Evolutionary conservation across 2,113 vertebrate species (phyloP).

Genomic region (Emberiza fucata): DNA sequence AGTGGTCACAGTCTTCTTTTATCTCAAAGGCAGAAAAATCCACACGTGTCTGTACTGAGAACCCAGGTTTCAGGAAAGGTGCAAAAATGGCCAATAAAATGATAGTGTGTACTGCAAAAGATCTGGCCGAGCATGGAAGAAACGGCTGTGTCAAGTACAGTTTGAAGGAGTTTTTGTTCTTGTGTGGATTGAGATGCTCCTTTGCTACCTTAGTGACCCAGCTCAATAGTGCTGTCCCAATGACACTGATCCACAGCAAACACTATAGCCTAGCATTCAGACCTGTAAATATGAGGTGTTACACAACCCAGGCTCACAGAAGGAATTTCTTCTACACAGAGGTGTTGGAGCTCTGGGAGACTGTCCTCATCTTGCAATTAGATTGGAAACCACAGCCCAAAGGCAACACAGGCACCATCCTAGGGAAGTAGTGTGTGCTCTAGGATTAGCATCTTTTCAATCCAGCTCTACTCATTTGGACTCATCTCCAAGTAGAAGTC

Average conservation of each 20-base stretch:
- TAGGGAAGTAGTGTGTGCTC: background rate
- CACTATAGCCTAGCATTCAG: background rate
- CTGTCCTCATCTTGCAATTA: background rate
- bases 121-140: background rate
- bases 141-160: background rate
- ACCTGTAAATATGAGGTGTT: background rate
- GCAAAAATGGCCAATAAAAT: background rate
- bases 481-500: background rate
- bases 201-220: background rate
- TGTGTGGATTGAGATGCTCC: background rate
- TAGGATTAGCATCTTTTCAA: background rate
- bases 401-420: background rate
- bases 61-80: background rate
- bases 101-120: background rate
- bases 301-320: background rate
- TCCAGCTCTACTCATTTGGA: background rate
- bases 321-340: background rate
- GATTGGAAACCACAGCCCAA: background rate
- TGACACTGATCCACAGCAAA: background rate
- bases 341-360: background rate
- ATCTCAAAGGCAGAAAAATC: background rate
- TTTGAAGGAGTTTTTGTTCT: background rate
- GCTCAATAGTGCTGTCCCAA: background rate
- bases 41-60: background rate
- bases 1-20: background rate